Percentiles rank a stretch among this genome's conserved stretches.
Conservation (phyloP, 2,888 invertebrate species). For the Drosophila paracracens region DNA sequence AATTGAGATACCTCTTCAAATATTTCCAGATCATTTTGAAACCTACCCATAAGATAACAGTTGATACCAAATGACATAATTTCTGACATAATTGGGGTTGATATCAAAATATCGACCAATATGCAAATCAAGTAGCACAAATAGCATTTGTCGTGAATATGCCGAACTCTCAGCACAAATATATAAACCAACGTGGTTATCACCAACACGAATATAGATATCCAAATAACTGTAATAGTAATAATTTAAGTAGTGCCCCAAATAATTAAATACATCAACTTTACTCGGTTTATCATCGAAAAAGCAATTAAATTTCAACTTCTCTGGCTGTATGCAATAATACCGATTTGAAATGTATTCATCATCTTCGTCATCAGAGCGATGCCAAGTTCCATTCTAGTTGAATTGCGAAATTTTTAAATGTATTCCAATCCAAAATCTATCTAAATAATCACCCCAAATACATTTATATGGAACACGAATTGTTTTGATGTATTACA, state of each 20-base stretch:
- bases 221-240: not conserved
- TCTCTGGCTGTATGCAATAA: slow-evolving; percentile 23
- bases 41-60: no score
- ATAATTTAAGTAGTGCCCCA: no score
- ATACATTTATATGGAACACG: not conserved
- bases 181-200: slow-evolving; percentile 60
- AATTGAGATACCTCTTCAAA: no score
- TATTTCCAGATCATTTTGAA: no score
- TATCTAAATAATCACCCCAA: slow-evolving; percentile 11
- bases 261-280: not conserved
- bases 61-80: no score
- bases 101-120: no score
- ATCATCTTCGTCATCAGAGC: not conserved
- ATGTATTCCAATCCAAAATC: not conserved
- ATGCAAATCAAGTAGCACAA: no score
- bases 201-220: not conserved
- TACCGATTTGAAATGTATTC: not conserved
- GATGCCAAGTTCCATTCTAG: slow-evolving; percentile 26
- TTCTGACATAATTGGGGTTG: no score
- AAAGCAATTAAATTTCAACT: not conserved
- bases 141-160: no score
- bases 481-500: not conserved
- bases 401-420: not conserved
- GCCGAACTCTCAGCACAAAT: no score
- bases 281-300: not conserved